Evolutionary conservation across 2,797 vertebrate species (phyloP), one percentile per base, ranked within the genome.

Genomic region (Spea hammondii): DNA sequence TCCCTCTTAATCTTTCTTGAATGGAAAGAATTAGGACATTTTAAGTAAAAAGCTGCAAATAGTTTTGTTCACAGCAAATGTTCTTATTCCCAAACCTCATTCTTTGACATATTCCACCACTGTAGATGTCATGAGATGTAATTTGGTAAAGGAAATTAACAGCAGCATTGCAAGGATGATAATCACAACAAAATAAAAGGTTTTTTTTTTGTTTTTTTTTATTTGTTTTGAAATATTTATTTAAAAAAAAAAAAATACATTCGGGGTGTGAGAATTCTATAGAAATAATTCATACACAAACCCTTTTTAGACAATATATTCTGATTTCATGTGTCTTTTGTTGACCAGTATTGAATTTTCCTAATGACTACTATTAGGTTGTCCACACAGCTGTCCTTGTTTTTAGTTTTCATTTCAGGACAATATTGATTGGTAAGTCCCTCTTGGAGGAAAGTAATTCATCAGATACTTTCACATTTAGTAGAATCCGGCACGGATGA

Each of bases 221-320:
- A 62, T 17, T 32, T 62, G 7, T 14, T 62, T 62, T 62, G 9
- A 32, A 14, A 62, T 17, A 62, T 32, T 17, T 32, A 62, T 62
- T 17, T 32, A n/a, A n/a, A n/a, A 17, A 17, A n/a, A 62, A 62
- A 62, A 62, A n/a, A 62, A 17, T 62, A 62, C 59, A 62, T 62
- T 62, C 14, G 2, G n/a, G n/a, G 5, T 62, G 59, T 32, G 59
- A 17, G 32, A 32, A 11, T 62, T 62, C n/a, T 62, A 6, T 62
- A 32, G 5, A 62, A 32, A 32, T 53, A 11, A 11, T 32, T 53
- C n/a, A 17, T 62, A 17, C 59, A 13, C n/a, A 57, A 57, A 57
- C 10, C 55, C n/a, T 57, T 6, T 57, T 57, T 57, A 11, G 11
- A 57, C 9, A 59, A 62, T 6, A 17, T 62, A 12, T 62, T 12